Evolutionary conservation across 1,140 invertebrate genomes (phyloP), one percentile per base, ranked within the genome.

Genomic region (Conopomorpha cramerella): DNA sequence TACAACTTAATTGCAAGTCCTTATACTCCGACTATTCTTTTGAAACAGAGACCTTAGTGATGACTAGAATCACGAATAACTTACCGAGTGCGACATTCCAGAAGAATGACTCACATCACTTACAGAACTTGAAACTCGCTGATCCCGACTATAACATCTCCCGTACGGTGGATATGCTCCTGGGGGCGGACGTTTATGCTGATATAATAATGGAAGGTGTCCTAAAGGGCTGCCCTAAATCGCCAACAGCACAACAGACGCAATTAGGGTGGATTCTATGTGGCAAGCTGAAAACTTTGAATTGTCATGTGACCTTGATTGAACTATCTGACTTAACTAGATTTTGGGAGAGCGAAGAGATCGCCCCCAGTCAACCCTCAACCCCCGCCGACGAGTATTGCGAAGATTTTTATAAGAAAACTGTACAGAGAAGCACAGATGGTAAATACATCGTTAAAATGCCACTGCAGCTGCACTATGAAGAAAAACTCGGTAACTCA

Each of bases 1-100:
- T 65, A 45, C 51, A 27, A 47, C 29, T 30, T 34, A 8, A 8
- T 0, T 0, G 7, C 18, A 1, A 52, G 60, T 34, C 4, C 30
- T 1, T 51, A 43, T 19, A 15, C 16, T 8, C 45, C 39, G 15
- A 33, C 16, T 4, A 8, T 41, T 10, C 3, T 11, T 7, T 16
- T 37, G 11, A 6, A 10, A 23, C 10, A 4, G 19, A 23, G 4
- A 10, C 19, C 4, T 16, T 19, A 29, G 13, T 38, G 15, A 39
- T 47, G 39, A 34, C 16, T 4, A 33, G 33, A 12, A 3, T 47
- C 0, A 28, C 34, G 2, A 32, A 32, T 8, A 47, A 44, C 12
- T 17, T 47, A 14, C 45, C 45, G 14, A 36, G 14, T 7, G 3
- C 19, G 1, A 31, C 45, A 6, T 44, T 47, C 31, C 8, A 16